These are phyloP conservation scores for Drosophila borborema DNA, from an alignment of 2,888 invertebrate genomes.

Conservation along the genomic window DNA sequence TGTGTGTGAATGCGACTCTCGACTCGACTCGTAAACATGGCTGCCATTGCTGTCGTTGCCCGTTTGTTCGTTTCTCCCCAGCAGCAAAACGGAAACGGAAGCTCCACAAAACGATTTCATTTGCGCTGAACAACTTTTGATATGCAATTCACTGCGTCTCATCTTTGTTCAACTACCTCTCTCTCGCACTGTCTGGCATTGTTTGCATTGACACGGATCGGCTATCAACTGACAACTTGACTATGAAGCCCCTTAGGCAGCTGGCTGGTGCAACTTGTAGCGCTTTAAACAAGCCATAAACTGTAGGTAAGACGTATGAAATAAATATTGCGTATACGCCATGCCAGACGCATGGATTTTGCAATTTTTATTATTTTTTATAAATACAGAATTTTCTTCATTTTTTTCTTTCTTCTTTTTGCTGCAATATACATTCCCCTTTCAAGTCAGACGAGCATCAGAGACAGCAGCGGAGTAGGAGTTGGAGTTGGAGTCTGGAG, in stretches of 20 bases:
- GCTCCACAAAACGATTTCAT: conserved; percentile 80
- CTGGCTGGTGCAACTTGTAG: conserved; percentile 54
- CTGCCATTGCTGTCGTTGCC: conserved; percentile 6
- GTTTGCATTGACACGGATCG: conserved; percentile 73
- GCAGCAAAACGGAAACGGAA: conserved; percentile 71
- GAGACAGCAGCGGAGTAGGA: background rate
- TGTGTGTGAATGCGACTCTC: conserved; percentile 70
- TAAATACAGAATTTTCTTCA: background rate
- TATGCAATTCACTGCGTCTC: conserved; percentile 55
- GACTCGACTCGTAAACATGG: conserved; percentile 68
- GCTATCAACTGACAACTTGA: conserved; percentile 61
- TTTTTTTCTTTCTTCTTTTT: background rate
- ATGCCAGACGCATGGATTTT: conserved; percentile 26
- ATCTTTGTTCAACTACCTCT: conserved; percentile 17
- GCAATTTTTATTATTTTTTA: conserved; percentile 51
- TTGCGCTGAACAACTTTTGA: conserved; percentile 77
- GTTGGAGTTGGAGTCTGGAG: background rate
- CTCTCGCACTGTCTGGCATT: conserved; percentile 37
- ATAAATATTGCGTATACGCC: conserved; percentile 62
- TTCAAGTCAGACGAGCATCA: conserved; percentile 58
- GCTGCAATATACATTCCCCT: conserved; percentile 60
- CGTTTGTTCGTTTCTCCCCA: conserved; percentile 19
- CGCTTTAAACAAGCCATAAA: conserved; percentile 54
- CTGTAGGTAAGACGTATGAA: conserved; percentile 36
- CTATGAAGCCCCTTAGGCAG: conserved; percentile 41